phyloP scores from a whole-genome alignment of 2,113 vertebrate species.

The Ceyx melanurus region DNA sequence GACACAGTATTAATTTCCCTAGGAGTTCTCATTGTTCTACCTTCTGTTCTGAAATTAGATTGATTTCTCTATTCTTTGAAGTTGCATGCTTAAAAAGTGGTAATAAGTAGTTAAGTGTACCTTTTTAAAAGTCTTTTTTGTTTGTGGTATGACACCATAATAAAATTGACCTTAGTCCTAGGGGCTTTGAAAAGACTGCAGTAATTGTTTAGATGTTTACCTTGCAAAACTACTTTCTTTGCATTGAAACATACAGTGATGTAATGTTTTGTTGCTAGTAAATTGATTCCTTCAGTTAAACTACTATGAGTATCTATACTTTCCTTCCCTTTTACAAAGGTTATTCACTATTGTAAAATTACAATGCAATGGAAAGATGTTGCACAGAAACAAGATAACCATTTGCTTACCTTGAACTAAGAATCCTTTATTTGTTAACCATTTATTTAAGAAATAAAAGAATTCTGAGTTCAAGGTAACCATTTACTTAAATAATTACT shows the following conservation, averaged over 20 bases:
- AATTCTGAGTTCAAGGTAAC: conserved; percentile 16
- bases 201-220: neutral
- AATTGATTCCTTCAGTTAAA: neutral
- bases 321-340: neutral
- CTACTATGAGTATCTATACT: neutral
- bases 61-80: neutral
- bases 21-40: neutral
- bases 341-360: neutral
- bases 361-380: neutral
- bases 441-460: conserved; percentile 40
- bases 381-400: neutral
- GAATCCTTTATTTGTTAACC: neutral
- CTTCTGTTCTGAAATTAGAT: neutral
- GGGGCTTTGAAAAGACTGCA: neutral
- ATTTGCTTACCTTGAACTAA: neutral
- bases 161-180: neutral
- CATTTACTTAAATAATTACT: conserved; percentile 36
- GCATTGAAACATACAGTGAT: neutral
- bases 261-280: neutral
- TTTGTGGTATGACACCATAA: neutral
- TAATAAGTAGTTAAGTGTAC: neutral
- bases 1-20: neutral
- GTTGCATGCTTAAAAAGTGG: neutral
- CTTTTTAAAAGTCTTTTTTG: neutral
- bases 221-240: neutral